phyloP scores from a whole-genome alignment of 2,113 vertebrate genomes.

The Haemorhous mexicanus region DNA sequence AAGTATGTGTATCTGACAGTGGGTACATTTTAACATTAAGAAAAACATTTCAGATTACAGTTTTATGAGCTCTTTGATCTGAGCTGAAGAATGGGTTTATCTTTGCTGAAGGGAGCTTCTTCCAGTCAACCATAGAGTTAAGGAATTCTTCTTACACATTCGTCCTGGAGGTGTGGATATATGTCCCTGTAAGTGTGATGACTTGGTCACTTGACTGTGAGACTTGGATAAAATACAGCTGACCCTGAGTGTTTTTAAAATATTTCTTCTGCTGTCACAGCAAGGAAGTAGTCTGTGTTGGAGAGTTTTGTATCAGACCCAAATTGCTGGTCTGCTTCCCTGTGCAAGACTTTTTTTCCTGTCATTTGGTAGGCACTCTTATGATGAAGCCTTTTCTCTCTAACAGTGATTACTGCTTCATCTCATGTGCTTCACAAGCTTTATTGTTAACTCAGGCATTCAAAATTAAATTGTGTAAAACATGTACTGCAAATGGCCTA shows the following conservation, averaged over 20 bases:
- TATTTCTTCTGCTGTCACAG: not conserved
- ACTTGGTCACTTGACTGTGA: not conserved
- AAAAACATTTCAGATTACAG: not conserved
- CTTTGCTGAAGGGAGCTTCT: not conserved
- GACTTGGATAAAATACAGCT: not conserved
- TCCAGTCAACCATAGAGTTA: not conserved
- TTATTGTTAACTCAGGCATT: not conserved
- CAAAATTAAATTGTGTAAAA: not conserved
- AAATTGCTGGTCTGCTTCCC: not conserved
- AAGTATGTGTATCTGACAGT: not conserved
- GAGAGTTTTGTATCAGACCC: not conserved
- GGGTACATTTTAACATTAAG: not conserved
- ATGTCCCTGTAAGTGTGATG: not conserved
- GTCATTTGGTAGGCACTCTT: not conserved
- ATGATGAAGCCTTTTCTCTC: not conserved
- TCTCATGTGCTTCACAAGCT: not conserved
- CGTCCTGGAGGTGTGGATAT: not conserved
- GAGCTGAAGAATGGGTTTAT: not conserved
- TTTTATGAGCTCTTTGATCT: not conserved
- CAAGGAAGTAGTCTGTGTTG: not conserved
- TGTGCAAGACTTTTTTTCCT: not conserved
- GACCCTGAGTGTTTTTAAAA: not conserved
- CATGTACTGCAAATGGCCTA: not conserved
- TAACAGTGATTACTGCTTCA: not conserved
- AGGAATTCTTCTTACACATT: not conserved